Conservation (phyloP, 2,113 vertebrate genomes). For the Coracopsis vasa region DNA sequence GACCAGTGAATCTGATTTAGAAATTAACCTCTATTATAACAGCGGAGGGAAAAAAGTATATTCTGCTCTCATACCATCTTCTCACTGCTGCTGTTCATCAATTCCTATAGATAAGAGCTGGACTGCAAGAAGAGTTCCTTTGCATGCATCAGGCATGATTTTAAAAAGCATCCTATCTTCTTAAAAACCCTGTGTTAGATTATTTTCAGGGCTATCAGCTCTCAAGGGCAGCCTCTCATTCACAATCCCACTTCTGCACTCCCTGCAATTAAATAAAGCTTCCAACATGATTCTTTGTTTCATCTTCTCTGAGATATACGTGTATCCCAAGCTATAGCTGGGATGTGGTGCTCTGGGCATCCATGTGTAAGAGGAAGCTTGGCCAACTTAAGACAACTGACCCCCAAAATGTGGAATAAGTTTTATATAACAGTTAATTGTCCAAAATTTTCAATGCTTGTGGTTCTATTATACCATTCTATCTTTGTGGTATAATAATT, state of each 20-base stretch:
- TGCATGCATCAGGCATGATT: background rate
- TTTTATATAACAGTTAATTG: background rate
- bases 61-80: background rate
- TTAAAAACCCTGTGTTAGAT: background rate
- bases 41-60: accelerated
- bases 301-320: background rate
- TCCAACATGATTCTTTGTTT: background rate
- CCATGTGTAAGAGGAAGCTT: background rate
- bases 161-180: background rate
- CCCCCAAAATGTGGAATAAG: background rate
- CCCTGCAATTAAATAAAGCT: background rate
- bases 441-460: background rate
- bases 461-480: background rate
- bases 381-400: background rate
- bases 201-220: background rate
- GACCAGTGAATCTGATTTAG: background rate
- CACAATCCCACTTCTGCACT: background rate
- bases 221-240: background rate
- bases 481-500: background rate
- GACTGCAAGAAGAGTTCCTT: background rate
- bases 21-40: background rate
- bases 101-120: background rate
- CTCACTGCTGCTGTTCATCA: background rate
- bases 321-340: background rate
- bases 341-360: background rate